These are phyloP conservation scores for Globia sparganii DNA, from an alignment of 2,888 invertebrate species.

Conservation along the genomic window DNA sequence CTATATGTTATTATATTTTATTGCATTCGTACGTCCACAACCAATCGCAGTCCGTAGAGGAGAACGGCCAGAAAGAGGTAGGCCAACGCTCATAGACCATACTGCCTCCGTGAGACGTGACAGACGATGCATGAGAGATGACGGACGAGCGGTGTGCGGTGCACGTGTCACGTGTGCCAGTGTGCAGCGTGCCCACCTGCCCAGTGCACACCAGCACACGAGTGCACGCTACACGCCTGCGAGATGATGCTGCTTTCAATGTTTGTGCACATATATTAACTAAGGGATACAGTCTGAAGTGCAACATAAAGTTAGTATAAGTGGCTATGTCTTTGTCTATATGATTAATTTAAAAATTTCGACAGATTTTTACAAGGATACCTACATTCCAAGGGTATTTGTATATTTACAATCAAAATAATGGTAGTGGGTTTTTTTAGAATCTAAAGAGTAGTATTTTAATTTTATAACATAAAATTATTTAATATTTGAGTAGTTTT, in stretches of 20 bases:
- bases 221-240: conserved; percentile 32
- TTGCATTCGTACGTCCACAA: conserved; percentile 91
- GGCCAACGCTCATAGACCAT: conserved; percentile 84
- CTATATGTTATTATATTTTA: conserved; percentile 90
- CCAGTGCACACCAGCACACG: conserved; percentile 26
- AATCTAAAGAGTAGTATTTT: conserved; percentile 83
- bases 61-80: conserved; percentile 90
- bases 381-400: conserved; percentile 79
- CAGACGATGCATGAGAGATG: conserved; percentile 75
- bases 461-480: conserved; percentile 81
- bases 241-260: conserved; percentile 64
- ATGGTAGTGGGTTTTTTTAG: conserved; percentile 87
- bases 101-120: conserved; percentile 76
- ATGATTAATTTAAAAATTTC: conserved; percentile 76
- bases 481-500: conserved; percentile 85
- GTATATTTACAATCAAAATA: conserved; percentile 79
- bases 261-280: conserved; percentile 61
- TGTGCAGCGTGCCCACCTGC: conserved; percentile 18
- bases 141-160: conserved; percentile 62
- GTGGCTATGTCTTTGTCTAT: conserved; percentile 48
- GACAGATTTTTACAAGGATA: conserved; percentile 87
- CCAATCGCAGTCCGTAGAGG: conserved; percentile 91
- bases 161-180: conserved; percentile 30
- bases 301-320: conserved; percentile 42
- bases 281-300: conserved; percentile 46